These are phyloP conservation scores for Quiscalus mexicanus DNA, from an alignment of 2,113 vertebrate species.

Conservation along the genomic window DNA sequence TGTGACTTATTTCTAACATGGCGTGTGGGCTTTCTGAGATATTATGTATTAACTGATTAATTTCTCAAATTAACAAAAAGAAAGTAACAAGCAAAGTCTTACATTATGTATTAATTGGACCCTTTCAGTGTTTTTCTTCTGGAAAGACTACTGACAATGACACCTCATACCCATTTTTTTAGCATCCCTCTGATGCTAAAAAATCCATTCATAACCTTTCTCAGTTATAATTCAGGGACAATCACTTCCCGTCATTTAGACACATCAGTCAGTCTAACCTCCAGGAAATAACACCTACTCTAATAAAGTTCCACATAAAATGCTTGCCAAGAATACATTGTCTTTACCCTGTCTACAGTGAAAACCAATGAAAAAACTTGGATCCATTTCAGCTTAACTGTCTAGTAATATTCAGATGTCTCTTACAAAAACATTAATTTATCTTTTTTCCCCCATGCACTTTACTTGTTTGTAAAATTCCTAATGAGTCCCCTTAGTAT, in stretches of 20 bases:
- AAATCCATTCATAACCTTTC: not conserved
- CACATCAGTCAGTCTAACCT: not conserved
- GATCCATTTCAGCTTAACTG: not conserved
- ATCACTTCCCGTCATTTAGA: not conserved
- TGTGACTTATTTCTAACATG: not conserved
- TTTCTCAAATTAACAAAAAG: not conserved
- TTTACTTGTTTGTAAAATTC: not conserved
- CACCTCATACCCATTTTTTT: not conserved
- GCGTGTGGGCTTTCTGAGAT: not conserved
- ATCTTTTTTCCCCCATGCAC: rapidly evolving
- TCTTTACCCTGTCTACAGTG: not conserved
- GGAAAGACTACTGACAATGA: not conserved
- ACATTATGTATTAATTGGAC: not conserved
- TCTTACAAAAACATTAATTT: not conserved
- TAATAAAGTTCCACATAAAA: not conserved
- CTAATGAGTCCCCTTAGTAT: not conserved
- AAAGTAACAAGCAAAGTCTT: not conserved
- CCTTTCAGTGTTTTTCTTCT: not conserved
- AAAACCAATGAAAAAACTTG: not conserved
- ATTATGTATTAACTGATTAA: not conserved
- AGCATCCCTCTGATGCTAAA: too few relatives aligned
- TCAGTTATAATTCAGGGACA: not conserved
- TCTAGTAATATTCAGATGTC: not conserved
- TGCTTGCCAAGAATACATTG: not conserved
- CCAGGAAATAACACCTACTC: not conserved